A percentile compares a stretch with the other conserved stretches of the same genome.
phyloP scores from a whole-genome alignment of 2,797 vertebrate species.

The Tapera naevia region DNA sequence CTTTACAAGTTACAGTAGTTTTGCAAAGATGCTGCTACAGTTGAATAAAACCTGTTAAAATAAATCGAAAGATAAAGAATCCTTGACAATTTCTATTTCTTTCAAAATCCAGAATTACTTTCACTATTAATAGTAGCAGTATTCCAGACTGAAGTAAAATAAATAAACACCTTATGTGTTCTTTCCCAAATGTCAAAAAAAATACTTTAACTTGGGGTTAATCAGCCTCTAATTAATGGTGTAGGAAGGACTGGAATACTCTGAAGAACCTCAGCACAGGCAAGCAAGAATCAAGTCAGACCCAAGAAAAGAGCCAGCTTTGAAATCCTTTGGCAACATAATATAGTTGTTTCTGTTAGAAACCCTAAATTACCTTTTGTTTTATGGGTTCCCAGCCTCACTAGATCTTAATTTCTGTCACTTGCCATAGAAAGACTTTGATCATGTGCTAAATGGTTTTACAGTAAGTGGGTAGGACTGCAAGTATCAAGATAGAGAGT shows the following conservation, averaged over 20 bases:
- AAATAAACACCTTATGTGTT: background rate
- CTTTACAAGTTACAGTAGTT: background rate
- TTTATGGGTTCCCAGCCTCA: background rate
- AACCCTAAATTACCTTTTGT: background rate
- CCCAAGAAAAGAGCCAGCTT: background rate
- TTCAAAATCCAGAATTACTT: background rate
- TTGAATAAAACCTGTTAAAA: background rate
- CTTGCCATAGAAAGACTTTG: slow-evolving; percentile 6
- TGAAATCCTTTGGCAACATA: background rate
- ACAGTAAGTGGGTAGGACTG: background rate
- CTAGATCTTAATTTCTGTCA: slow-evolving; percentile 12
- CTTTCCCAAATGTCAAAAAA: background rate
- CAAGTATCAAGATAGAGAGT: background rate
- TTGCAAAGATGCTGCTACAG: background rate
- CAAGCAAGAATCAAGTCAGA: background rate
- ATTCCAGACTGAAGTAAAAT: background rate
- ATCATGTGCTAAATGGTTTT: slow-evolving; percentile 5
- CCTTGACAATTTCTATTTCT: background rate
- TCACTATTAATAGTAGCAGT: background rate
- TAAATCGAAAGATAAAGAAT: background rate
- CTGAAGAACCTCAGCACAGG: background rate
- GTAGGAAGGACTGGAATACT: background rate
- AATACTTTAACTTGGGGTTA: background rate
- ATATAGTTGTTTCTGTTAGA: background rate
- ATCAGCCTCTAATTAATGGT: background rate